Evolutionary conservation across 2,113 vertebrate genomes (phyloP).

Genomic region (Tachuris rubrigastra): DNA sequence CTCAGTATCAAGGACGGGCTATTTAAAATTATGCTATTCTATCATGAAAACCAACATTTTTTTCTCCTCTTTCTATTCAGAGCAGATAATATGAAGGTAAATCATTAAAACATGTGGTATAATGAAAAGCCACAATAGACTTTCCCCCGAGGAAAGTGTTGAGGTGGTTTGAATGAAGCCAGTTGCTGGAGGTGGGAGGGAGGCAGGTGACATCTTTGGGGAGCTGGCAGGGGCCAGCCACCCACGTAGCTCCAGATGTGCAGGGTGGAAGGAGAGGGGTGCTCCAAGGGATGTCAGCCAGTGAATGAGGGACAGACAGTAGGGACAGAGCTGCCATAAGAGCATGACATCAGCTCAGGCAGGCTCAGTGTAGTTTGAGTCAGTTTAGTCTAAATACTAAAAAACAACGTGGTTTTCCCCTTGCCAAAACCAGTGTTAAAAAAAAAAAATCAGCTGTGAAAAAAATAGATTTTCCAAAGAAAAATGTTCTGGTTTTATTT

Average conservation of each 20-base stretch:
- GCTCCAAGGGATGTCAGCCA: fast-evolving
- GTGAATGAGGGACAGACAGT: too few species aligned
- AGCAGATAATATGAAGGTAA: background rate
- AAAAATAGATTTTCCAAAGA: background rate
- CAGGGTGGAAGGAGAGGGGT: background rate
- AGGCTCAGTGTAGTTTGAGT: background rate
- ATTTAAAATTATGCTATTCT: background rate
- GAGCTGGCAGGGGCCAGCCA: background rate
- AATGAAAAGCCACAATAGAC: background rate
- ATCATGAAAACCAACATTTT: background rate
- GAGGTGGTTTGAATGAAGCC: background rate
- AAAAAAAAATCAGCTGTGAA: background rate
- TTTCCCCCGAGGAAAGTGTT: background rate
- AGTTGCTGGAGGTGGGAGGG: background rate
- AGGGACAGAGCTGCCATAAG: background rate
- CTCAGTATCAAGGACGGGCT: slow-evolving; percentile 3
- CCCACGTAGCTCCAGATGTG: fast-evolving
- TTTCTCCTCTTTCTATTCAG: slow-evolving; percentile 3
- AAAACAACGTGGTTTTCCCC: background rate
- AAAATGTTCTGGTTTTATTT: background rate
- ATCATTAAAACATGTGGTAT: background rate
- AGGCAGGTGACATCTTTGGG: background rate
- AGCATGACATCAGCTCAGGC: background rate
- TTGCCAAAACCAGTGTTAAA: background rate
- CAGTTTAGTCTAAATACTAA: background rate